Percentiles rank a stretch among this genome's conserved stretches.
Evolutionary conservation across 2,888 invertebrate genomes (phyloP).

Genomic region (Lottia scabra): DNA sequence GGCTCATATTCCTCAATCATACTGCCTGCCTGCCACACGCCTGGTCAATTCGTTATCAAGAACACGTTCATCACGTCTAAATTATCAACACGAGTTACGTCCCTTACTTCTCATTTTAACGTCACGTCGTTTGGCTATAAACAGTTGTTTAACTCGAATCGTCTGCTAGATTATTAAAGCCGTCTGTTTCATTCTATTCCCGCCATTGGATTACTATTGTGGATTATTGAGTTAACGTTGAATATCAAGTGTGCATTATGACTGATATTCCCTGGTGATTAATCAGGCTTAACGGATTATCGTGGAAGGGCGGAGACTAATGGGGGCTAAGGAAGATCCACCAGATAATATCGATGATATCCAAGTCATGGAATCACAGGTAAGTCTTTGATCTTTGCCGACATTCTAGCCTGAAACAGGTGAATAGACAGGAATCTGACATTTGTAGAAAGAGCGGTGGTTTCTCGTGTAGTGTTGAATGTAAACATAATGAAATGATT

Average conservation of each 20-base stretch:
- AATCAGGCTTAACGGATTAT: too few relatives aligned
- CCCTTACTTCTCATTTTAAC: neutral
- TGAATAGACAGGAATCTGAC: neutral
- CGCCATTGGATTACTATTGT: neutral
- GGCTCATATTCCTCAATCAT: neutral
- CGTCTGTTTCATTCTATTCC: neutral
- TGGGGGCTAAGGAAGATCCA: constrained; percentile 42
- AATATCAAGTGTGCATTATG: too few relatives aligned
- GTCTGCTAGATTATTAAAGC: neutral
- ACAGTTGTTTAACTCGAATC: neutral
- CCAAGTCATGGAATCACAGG: constrained; percentile 43
- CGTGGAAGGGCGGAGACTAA: constrained; percentile 5
- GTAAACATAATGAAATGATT: neutral
- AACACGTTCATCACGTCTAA: neutral
- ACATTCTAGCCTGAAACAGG: neutral
- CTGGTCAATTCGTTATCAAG: too few relatives aligned
- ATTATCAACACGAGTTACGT: neutral
- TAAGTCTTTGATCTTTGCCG: constrained; percentile 23
- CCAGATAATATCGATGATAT: constrained; percentile 45
- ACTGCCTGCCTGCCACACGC: too few relatives aligned
- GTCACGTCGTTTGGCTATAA: neutral
- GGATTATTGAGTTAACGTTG: neutral
- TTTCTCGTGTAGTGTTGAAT: too few relatives aligned
- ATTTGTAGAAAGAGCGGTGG: too few relatives aligned
- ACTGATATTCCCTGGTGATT: too few relatives aligned